Percentiles rank a stretch among this genome's conserved stretches.
Evolutionary conservation across 2,888 invertebrate species (phyloP).

Genomic region (Rutpela maculata): DNA sequence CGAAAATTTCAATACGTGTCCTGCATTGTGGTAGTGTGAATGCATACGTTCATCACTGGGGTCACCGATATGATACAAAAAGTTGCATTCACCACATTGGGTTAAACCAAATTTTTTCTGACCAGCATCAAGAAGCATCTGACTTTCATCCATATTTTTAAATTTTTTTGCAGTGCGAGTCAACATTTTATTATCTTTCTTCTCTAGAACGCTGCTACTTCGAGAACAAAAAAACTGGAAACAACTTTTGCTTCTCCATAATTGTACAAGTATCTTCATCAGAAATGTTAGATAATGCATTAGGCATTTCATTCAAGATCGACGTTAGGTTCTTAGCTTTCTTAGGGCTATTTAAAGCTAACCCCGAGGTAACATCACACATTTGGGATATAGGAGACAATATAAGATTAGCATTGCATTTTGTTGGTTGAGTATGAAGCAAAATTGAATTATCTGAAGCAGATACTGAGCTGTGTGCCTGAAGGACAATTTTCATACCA

Average conservation of each 20-base stretch:
- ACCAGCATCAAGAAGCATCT: conserved; percentile 89
- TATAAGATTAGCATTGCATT: conserved; percentile 58
- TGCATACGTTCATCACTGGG: conserved; percentile 88
- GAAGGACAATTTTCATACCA: conserved; percentile 59
- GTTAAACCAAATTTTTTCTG: conserved; percentile 87
- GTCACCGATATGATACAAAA: conserved; percentile 84
- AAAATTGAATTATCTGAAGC: conserved; percentile 64
- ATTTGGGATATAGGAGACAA: conserved; percentile 76
- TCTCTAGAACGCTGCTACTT: conserved; percentile 46
- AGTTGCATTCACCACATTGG: conserved; percentile 84
- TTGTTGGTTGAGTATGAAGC: conserved; percentile 55
- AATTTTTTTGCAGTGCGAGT: conserved; percentile 46
- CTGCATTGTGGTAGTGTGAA: conserved; percentile 82
- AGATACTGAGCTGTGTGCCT: conserved; percentile 60
- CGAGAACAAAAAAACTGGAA: conserved; percentile 73
- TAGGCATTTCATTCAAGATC: conserved; percentile 61
- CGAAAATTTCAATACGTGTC: conserved; percentile 80
- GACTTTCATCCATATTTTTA: conserved; percentile 70
- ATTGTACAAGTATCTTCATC: conserved; percentile 7
- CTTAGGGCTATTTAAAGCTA: conserved; percentile 74
- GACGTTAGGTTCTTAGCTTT: conserved; percentile 67
- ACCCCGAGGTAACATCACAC: conserved; percentile 74
- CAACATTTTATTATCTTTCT: conserved; percentile 43
- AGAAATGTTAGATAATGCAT: conserved; percentile 35
- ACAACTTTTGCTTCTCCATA: conserved; percentile 67